Evolutionary conservation across 2,797 vertebrate species (phyloP).

Genomic region (Lepilemur ruficaudatus): DNA sequence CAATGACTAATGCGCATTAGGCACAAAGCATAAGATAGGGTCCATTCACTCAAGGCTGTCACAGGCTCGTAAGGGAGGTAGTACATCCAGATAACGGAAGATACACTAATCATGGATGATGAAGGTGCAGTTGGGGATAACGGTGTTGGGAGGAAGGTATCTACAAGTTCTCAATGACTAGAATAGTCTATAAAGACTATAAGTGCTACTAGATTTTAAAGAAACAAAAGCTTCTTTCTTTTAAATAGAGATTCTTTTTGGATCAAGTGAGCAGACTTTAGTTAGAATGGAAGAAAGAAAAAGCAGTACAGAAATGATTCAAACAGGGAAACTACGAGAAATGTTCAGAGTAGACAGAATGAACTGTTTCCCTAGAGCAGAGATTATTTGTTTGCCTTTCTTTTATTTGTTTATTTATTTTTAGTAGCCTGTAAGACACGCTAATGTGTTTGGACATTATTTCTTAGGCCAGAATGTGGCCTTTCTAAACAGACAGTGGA

Average conservation of each 20-base stretch:
- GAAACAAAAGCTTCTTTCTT: background rate
- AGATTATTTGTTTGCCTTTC: background rate
- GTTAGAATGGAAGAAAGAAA: background rate
- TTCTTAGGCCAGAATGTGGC: background rate
- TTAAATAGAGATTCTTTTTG: background rate
- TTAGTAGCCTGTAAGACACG: background rate
- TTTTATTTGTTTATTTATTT: background rate
- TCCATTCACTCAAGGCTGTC: background rate
- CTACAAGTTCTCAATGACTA: background rate
- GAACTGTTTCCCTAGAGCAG: background rate
- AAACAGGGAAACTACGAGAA: background rate
- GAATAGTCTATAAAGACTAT: background rate
- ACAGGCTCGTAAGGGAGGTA: background rate
- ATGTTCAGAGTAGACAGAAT: background rate
- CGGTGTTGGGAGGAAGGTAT: background rate
- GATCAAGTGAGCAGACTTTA: background rate
- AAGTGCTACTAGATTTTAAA: background rate
- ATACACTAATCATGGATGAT: background rate
- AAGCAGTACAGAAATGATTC: background rate
- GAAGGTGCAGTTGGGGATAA: background rate
- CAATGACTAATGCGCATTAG: background rate
- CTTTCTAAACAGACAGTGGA: background rate
- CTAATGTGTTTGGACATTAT: background rate
- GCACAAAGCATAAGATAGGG: background rate
- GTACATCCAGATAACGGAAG: background rate